Conservation (phyloP, 2,113 vertebrate genomes). For the Lota lota region DNA sequence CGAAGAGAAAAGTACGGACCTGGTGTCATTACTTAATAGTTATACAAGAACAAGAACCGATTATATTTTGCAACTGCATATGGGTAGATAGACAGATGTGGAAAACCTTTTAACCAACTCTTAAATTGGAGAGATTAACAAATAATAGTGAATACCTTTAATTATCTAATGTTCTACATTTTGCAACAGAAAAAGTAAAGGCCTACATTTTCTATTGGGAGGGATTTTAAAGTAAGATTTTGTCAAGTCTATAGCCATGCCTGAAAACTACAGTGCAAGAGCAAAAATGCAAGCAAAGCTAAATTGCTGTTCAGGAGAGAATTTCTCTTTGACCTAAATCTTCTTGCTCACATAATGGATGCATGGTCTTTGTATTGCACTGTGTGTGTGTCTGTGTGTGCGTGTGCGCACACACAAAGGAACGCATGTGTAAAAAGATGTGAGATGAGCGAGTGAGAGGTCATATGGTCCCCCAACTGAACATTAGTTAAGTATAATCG, state of each 20-base stretch:
- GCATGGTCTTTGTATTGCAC: not conserved
- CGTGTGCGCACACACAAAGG: not conserved
- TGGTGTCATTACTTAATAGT: slow-evolving; percentile 22
- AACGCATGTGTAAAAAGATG: too few relatives aligned
- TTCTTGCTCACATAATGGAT: slow-evolving; percentile 18
- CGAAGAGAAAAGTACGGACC: not conserved
- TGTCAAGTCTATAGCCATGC: not conserved
- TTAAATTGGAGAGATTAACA: not conserved
- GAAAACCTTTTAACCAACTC: slow-evolving; percentile 22
- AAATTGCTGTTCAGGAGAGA: slow-evolving; percentile 13
- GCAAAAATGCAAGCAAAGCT: slow-evolving; percentile 21
- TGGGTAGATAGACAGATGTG: slow-evolving; percentile 20
- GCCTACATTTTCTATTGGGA: slow-evolving; percentile 16
- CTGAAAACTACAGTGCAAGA: slow-evolving; percentile 11
- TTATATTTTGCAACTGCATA: not conserved
- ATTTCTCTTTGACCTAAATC: slow-evolving; percentile 39
- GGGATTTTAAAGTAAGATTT: not conserved
- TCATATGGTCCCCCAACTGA: not conserved
- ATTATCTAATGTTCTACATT: not conserved
- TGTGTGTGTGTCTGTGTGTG: not conserved
- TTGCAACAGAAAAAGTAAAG: not conserved
- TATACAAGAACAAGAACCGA: slow-evolving; percentile 1
- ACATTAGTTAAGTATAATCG: not conserved
- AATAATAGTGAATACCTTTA: slow-evolving; percentile 6
- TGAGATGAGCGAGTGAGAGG: too few relatives aligned